Base-by-base conservation (phyloP, 2,113 vertebrate genomes). In the Sinocyclocheilus maitianheensis region DNA sequence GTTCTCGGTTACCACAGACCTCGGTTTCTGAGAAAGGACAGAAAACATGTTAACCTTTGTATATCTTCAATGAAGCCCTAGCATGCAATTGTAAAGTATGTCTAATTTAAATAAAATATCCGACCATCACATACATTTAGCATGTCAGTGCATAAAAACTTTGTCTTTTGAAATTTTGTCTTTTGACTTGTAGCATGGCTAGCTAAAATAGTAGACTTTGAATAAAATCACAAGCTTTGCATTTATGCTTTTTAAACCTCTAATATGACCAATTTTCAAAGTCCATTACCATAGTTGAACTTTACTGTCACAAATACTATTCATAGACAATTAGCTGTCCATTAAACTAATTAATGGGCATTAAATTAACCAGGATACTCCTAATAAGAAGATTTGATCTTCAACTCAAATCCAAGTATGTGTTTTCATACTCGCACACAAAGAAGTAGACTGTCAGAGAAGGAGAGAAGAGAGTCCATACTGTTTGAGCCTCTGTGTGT, bases 371-470 rank as follows among this genome's bases (percentile, higher is more conserved):
- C 58, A 62, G 58, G n/a, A n/a, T n/a, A 1, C 58, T 62, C 58
- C 58, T 62, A 62, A 10, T 26, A 51, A 14, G 8, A 77, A 58
- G 60, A 81, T 63, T 60, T 63, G n/a, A 62, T 51, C 37, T 51
- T 34, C 5, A 34, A 6, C 46, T 81, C n/a, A 51, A 48, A 30
- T 9, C 62, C 65, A 67, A 65, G n/a, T 14, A 26, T 26, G 76
- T 51, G 26, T 77, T 77, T 55, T 53, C 48, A 51, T 48, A 51
- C n/a, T 46, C 74, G 0, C 37, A 40, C 18, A 77, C 24, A 78
- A 79, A 78, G 65, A 77, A 67, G 55, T 22, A 55, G 43, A 24
- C 26, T 85, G 65, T 85, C 24, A 72, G 75, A 77, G 43, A 26
- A 76, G 37, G 24, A 26, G 26, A 81, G 26, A 62, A 77, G 34